Conservation (phyloP, 2,113 vertebrate species). For the Phrynocephalus versicolor region DNA sequence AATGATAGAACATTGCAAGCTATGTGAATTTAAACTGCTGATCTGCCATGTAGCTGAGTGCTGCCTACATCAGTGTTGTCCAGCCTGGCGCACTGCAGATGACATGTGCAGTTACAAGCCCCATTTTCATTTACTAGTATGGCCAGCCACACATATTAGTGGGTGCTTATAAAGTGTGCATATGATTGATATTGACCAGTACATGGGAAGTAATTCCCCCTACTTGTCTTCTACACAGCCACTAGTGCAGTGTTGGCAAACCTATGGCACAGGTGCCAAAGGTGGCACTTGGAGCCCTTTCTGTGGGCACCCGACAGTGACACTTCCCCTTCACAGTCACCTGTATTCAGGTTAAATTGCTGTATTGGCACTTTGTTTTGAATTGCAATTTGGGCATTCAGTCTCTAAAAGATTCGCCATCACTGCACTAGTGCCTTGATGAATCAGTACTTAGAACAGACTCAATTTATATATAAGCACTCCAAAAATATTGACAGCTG, state of each 20-base stretch:
- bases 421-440: background rate
- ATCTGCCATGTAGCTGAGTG: background rate
- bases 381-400: no score
- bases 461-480: background rate
- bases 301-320: no score
- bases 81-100: background rate
- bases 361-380: no score
- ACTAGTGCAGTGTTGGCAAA: no score
- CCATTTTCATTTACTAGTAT: background rate
- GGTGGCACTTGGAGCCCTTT: no score
- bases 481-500: background rate
- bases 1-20: background rate
- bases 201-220: background rate
- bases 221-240: background rate
- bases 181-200: no score
- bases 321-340: no score
- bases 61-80: no score
- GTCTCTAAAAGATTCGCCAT: no score
- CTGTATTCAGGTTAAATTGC: no score
- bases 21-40: background rate
- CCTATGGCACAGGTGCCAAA: no score
- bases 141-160: background rate
- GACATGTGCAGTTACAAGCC: background rate
- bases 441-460: background rate
- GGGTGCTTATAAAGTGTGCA: background rate